phyloP scores from a whole-genome alignment of 2,797 vertebrate species.

The Schizopygopsis pylzovi region DNA sequence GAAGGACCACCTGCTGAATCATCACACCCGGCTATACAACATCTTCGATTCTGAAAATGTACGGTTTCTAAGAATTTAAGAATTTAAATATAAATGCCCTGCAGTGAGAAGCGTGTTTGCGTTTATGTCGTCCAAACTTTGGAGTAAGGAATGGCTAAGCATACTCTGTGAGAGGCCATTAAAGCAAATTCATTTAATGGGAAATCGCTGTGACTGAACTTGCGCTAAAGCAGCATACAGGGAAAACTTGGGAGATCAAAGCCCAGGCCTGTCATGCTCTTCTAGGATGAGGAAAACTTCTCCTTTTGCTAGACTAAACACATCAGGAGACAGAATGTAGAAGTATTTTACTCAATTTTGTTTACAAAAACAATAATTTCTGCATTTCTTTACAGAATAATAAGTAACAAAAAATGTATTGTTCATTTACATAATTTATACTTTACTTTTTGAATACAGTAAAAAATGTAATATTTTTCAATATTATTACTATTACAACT shows the following conservation, averaged over 20 bases:
- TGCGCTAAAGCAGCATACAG: slow-evolving; percentile 23
- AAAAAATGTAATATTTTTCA: neutral
- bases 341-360: neutral
- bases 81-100: slow-evolving; percentile 29
- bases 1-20: slow-evolving; percentile 8
- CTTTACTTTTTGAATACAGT: neutral
- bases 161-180: slow-evolving; percentile 22
- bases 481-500: neutral
- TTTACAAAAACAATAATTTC: neutral
- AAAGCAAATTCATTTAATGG: slow-evolving; percentile 44
- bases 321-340: neutral
- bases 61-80: neutral
- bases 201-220: slow-evolving; percentile 43
- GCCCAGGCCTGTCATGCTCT: slow-evolving; percentile 31
- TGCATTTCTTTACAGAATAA: neutral
- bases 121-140: neutral
- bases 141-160: slow-evolving; percentile 3
- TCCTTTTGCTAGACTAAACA: neutral
- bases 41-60: slow-evolving; percentile 16
- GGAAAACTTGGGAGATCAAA: slow-evolving; percentile 47
- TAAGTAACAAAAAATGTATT: neutral
- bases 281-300: neutral
- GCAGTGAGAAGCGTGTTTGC: slow-evolving; percentile 23
- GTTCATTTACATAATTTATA: neutral
- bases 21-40: neutral